These are phyloP conservation scores for Acipenser transmontanus DNA, from an alignment of 2,797 vertebrate species.

Conservation along the genomic window DNA sequence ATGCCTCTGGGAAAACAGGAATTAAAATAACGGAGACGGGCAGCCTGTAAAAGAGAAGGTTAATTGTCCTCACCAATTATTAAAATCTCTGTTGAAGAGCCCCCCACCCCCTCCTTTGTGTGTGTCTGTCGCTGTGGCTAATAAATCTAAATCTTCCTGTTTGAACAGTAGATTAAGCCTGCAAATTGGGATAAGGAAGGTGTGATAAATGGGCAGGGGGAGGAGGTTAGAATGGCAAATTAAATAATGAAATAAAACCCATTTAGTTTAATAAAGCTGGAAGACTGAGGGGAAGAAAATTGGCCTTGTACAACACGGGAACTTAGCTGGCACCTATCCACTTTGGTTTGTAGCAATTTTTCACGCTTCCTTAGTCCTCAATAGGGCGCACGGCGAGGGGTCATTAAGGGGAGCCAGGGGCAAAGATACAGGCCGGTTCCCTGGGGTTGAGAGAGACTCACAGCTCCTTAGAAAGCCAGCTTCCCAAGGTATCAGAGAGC, in stretches of 20 bases:
- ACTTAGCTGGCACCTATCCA: constrained; percentile 42
- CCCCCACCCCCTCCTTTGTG: no score
- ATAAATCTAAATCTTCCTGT: constrained; percentile 1
- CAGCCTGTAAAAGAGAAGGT: neutral
- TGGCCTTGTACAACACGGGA: constrained; percentile 68
- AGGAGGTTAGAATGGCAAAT: constrained; percentile 54
- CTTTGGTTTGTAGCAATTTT: constrained; percentile 65
- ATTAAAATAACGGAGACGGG: neutral
- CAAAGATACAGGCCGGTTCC: constrained; percentile 38
- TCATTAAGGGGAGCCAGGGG: constrained; percentile 42
- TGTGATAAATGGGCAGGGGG: constrained; percentile 19
- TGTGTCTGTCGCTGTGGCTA: neutral
- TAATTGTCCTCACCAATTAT: neutral
- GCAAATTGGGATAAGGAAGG: constrained; percentile 1
- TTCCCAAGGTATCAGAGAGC: constrained; percentile 43
- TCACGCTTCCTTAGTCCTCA: constrained; percentile 67
- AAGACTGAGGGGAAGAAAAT: constrained; percentile 52
- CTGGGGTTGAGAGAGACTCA: constrained; percentile 35
- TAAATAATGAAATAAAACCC: constrained; percentile 58
- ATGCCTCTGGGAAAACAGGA: neutral
- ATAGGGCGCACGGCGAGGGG: constrained; percentile 59
- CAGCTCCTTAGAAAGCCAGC: constrained; percentile 42
- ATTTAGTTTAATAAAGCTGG: constrained; percentile 60
- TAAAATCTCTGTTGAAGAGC: neutral
- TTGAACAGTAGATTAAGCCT: neutral